Evolutionary conservation across 2,888 invertebrate genomes (phyloP).

Genomic region (Unio pictorum): DNA sequence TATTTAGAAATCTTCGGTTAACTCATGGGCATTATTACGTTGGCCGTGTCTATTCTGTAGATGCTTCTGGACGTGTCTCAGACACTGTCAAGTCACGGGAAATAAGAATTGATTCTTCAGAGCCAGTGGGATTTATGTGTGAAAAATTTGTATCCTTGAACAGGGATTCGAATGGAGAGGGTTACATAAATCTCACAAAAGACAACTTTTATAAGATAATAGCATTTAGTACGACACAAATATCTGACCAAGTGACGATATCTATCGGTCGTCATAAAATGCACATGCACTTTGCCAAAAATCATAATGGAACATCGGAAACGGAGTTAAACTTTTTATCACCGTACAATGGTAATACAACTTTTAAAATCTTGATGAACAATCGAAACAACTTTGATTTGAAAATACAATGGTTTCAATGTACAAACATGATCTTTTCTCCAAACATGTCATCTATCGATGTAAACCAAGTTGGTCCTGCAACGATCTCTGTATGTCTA

Average conservation of each 20-base stretch:
- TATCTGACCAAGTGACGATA: too few relatives aligned
- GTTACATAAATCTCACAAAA: background rate
- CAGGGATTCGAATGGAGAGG: background rate
- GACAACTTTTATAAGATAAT: background rate
- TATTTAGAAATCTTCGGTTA: constrained; percentile 5
- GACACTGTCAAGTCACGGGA: constrained; percentile 7
- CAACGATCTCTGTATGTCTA: constrained; percentile 8
- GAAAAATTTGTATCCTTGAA: background rate
- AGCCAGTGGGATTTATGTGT: constrained; percentile 14
- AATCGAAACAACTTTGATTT: too few relatives aligned
- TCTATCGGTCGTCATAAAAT: too few relatives aligned
- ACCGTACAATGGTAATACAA: background rate
- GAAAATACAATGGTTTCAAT: too few relatives aligned
- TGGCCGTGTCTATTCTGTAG: constrained; percentile 22
- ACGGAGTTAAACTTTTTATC: background rate
- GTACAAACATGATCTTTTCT: background rate
- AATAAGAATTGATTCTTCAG: constrained; percentile 18
- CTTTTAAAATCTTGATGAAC: too few relatives aligned
- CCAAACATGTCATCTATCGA: background rate
- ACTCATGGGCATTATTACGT: constrained; percentile 11
- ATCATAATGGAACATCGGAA: background rate
- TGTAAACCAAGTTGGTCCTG: constrained; percentile 10
- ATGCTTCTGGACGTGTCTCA: constrained; percentile 28
- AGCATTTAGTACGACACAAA: too few relatives aligned
- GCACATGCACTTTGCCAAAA: background rate